A percentile compares a stretch with the other conserved stretches of the same genome.
Evolutionary conservation across 2,888 invertebrate species (phyloP).

Genomic region (Metalampra italica): DNA sequence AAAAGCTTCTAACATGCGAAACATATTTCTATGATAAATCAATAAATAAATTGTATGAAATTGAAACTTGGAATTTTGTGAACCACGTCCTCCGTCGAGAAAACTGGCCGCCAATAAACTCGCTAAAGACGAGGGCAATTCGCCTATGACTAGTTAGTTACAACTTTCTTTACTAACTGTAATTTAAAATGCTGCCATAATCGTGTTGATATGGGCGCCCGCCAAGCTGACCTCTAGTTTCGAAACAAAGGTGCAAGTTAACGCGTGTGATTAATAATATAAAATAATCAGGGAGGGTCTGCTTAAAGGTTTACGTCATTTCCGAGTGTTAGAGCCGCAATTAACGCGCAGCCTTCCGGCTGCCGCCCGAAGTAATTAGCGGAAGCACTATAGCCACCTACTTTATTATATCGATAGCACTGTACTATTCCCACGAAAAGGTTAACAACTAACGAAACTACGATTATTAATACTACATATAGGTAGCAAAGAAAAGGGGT

Average conservation of each 20-base stretch:
- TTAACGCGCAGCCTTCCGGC: conserved; percentile 45
- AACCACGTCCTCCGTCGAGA: no score
- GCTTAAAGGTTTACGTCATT: conserved; percentile 42
- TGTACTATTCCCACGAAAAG: background rate
- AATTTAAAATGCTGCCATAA: no score
- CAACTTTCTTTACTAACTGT: no score
- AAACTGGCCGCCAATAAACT: no score
- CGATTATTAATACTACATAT: background rate
- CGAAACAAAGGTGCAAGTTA: conserved; percentile 20
- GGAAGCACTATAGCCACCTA: conserved; percentile 18
- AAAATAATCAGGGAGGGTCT: conserved; percentile 42
- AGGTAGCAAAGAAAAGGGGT: no score
- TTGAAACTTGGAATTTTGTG: no score
- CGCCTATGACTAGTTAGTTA: no score
- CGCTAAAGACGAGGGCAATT: no score
- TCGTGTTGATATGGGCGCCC: no score
- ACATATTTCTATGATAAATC: no score
- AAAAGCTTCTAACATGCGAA: no score
- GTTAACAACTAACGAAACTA: background rate
- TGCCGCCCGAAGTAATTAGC: conserved; percentile 42
- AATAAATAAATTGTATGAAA: no score
- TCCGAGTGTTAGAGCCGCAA: conserved; percentile 48
- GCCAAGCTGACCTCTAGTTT: background rate
- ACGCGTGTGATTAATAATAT: conserved; percentile 45
- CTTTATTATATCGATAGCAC: background rate